phyloP scores from a whole-genome alignment of 2,113 vertebrate genomes.

The Quiscalus mexicanus region DNA sequence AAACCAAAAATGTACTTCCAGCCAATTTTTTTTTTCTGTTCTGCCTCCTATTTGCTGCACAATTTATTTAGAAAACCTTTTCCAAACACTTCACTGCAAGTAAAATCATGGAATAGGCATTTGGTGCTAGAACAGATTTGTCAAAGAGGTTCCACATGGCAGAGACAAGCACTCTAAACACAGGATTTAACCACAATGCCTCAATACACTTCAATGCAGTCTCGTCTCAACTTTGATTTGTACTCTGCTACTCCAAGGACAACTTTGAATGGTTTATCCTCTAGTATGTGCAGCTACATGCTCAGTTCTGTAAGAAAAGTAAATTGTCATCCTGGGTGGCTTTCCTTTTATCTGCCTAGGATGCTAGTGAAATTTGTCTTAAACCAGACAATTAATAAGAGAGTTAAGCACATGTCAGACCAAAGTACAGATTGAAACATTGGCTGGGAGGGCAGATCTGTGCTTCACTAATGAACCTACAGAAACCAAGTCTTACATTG shows the following conservation, averaged over 20 bases:
- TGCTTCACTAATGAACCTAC: constrained; percentile 17
- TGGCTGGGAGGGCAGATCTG: background rate
- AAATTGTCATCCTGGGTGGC: background rate
- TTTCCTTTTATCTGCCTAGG: background rate
- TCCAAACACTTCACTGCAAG: background rate
- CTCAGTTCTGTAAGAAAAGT: background rate
- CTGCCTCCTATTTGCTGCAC: background rate
- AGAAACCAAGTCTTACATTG: constrained; percentile 23
- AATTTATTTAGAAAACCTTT: background rate
- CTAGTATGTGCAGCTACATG: background rate
- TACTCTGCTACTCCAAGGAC: background rate
- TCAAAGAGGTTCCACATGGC: background rate
- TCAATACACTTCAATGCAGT: rapidly evolving
- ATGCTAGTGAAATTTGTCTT: background rate
- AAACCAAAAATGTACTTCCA: background rate
- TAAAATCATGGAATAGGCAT: background rate
- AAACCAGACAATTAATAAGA: constrained; percentile 17
- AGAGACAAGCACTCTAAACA: background rate
- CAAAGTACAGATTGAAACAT: background rate
- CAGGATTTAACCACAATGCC: background rate
- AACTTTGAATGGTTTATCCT: background rate
- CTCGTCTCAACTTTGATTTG: background rate
- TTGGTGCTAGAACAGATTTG: background rate
- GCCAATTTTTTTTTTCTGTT: too few relatives aligned
- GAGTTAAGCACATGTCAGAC: background rate